Percentiles rank a stretch among this genome's conserved stretches.
Conservation (phyloP, 2,888 invertebrate species). For the Nematopogon swammerdamellus region DNA sequence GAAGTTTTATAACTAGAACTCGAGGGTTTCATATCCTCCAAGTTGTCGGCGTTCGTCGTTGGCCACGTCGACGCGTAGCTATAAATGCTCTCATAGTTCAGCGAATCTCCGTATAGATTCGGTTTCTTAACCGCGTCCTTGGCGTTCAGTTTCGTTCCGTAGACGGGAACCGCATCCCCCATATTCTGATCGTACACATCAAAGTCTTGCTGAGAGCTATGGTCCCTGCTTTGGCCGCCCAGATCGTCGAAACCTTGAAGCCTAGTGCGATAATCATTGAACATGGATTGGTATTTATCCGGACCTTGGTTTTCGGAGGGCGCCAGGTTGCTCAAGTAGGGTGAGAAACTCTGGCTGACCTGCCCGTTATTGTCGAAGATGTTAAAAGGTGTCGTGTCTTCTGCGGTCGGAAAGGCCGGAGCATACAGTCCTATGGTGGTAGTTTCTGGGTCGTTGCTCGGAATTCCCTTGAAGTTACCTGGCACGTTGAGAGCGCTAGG, state of each 20-base stretch:
- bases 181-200: background rate
- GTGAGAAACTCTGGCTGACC: background rate
- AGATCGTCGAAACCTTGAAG: background rate
- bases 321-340: background rate
- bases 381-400: slow-evolving; percentile 26
- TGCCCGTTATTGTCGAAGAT: background rate
- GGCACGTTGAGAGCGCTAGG: background rate
- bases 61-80: slow-evolving; percentile 20
- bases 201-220: background rate
- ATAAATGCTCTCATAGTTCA: slow-evolving; percentile 19
- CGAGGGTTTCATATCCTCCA: background rate
- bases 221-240: background rate
- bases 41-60: slow-evolving; percentile 16
- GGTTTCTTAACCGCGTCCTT: background rate
- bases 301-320: background rate
- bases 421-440: slow-evolving; percentile 33
- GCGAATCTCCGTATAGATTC: background rate
- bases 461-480: background rate
- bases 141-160: background rate
- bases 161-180: background rate
- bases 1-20: background rate
- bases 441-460: slow-evolving; percentile 22
- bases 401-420: slow-evolving; percentile 38
- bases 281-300: background rate
- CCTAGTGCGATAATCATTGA: background rate